phyloP scores from a whole-genome alignment of 2,888 invertebrate species.

The Tortricodes alternella region DNA sequence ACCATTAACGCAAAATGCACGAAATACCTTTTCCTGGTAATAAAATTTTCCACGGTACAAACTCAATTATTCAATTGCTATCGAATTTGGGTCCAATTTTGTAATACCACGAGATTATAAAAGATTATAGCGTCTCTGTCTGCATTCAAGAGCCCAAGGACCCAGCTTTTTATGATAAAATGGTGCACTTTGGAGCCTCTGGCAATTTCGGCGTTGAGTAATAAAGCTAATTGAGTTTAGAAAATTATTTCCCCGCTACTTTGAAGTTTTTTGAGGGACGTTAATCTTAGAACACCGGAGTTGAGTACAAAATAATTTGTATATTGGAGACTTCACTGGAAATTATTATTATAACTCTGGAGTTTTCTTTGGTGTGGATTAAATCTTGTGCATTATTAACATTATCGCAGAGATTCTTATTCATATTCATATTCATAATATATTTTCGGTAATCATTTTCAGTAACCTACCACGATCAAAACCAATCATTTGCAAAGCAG shows the following conservation, averaged over 20 bases:
- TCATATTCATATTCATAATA: too few relatives aligned
- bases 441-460: too few relatives aligned
- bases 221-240: constrained; percentile 24
- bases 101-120: constrained; percentile 22
- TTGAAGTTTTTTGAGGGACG: constrained; percentile 13
- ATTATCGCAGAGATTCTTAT: too few relatives aligned
- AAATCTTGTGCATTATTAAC: too few relatives aligned
- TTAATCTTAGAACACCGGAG: constrained; percentile 15
- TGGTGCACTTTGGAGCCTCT: neutral
- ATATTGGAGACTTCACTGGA: neutral
- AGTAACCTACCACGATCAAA: too few relatives aligned
- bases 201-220: constrained; percentile 1
- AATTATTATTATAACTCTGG: too few relatives aligned
- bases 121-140: constrained; percentile 21
- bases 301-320: neutral
- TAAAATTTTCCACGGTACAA: neutral
- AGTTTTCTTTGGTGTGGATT: too few relatives aligned
- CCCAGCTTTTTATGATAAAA: neutral
- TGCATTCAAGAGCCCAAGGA: neutral
- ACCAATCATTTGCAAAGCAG: too few relatives aligned
- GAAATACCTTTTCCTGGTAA: neutral
- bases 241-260: constrained; percentile 17
- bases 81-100: constrained; percentile 14
- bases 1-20: neutral
- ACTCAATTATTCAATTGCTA: constrained; percentile 16